These are phyloP conservation scores for Augochlora pura DNA, from an alignment of 1,140 invertebrate species.

Conservation along the genomic window DNA sequence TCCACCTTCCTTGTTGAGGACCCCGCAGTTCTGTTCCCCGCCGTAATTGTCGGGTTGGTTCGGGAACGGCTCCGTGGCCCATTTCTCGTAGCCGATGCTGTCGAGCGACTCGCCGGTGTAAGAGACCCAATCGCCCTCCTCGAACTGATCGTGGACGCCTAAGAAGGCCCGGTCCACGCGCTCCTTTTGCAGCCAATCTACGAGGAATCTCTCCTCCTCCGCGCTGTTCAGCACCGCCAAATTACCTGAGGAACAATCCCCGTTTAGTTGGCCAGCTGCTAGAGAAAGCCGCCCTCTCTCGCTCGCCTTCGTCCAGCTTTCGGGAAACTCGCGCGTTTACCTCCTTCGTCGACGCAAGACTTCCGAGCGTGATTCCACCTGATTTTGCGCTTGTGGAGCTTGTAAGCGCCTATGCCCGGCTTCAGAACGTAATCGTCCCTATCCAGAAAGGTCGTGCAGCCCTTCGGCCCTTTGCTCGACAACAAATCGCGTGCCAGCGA, in stretches of 20 bases:
- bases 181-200: neutral
- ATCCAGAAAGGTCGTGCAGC: neutral
- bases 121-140: conserved; percentile 46
- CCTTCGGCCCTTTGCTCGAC: neutral
- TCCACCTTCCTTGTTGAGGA: conserved; percentile 6
- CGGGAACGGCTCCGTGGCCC: conserved; percentile 4
- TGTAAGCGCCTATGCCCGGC: conserved; percentile 17
- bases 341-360: conserved; percentile 44
- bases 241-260: conserved; percentile 23
- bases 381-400: conserved; percentile 21
- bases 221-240: conserved; percentile 49
- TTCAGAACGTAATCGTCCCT: conserved; percentile 12
- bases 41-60: conserved; percentile 26
- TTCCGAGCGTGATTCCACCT: conserved; percentile 39
- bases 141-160: conserved; percentile 48
- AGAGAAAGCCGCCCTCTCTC: too few relatives aligned
- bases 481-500: neutral
- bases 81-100: conserved; percentile 27
- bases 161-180: conserved; percentile 27
- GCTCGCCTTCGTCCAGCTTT: too few relatives aligned
- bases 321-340: neutral
- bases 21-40: conserved; percentile 16
- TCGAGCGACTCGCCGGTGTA: conserved; percentile 28
- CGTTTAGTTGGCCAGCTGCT: neutral
- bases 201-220: conserved; percentile 22